Evolutionary conservation across 2,113 vertebrate species (phyloP), one percentile per base, ranked within the genome.

Genomic region (cat (Felis catus)): DNA sequence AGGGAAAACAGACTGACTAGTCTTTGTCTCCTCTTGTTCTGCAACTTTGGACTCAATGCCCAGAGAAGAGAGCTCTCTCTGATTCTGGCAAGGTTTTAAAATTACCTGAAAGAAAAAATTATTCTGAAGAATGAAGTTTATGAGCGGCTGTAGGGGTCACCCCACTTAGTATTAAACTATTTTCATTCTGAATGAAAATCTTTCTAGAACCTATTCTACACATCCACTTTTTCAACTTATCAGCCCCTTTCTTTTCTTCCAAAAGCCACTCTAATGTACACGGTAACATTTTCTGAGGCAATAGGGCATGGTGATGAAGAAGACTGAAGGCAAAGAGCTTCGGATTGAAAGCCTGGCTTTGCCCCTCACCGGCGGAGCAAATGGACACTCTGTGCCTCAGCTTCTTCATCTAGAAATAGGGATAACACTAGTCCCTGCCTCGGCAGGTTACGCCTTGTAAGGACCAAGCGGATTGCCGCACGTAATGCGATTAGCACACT

Each of bases 171-270:
- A 58, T 25, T 70, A 81, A 94, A 65, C 4, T 36, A 16, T 71
- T 95, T 95, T 89, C 91, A 76, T 73, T 94, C 48, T 94, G 39
- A 18, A 86, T 55, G 65, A 81, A 94, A 92, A 68, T 70, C 16
- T 92, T 90, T 92, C 80, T 76, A 91, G 73, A 79, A 87, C 25
- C 58, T 90, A 23, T 12, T 51, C 27, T 27, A 82, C 82, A 33
- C 4, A 89, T 55, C n/a, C 65, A 61, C 41, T 45, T 90, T 83
- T 81, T 89, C 39, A 83, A 36, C 87, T 71, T 55, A 66, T 86
- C 83, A 66, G 9, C 19, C 6, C 51, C 45, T 87, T 95, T 45
- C 15, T 61, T 94, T 94, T 93, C 78, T 74, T 82, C 58, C 53
- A 29, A 82, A 68, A 97, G 53, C 68, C 31, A 73, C 16, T 82